These are phyloP conservation scores for Erpornis zantholeuca DNA, from an alignment of 2,113 vertebrate genomes.

Conservation along the genomic window DNA sequence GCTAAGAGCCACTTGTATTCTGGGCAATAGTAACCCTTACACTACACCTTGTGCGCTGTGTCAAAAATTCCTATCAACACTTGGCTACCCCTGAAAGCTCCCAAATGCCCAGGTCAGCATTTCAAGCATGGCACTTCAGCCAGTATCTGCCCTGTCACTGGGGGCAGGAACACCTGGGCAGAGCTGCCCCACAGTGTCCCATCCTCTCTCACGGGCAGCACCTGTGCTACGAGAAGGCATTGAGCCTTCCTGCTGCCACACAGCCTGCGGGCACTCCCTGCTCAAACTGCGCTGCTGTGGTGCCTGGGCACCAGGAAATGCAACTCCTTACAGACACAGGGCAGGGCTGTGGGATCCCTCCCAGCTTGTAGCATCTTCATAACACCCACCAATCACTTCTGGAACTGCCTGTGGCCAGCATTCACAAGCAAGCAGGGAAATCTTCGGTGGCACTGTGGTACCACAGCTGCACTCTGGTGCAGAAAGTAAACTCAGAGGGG, in stretches of 20 bases:
- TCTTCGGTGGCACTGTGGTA: not conserved
- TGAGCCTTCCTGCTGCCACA: not conserved
- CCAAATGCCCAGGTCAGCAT: not conserved
- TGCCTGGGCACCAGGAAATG: not conserved
- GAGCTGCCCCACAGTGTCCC: not conserved
- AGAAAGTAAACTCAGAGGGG: not conserved
- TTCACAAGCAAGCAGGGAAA: not conserved
- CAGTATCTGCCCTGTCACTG: not conserved
- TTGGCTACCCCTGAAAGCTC: not conserved
- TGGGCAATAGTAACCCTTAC: not conserved
- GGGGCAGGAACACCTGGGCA: not conserved
- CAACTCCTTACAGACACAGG: not conserved
- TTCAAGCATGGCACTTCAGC: not conserved
- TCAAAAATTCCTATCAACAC: not conserved
- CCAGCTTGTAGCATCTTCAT: not conserved
- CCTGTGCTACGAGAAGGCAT: not conserved
- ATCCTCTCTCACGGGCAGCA: not conserved
- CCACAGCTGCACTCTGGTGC: not conserved
- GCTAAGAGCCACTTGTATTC: not conserved
- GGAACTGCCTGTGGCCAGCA: not conserved
- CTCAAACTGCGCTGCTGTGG: not conserved
- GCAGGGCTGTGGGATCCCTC: not conserved
- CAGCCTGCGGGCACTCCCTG: not conserved
- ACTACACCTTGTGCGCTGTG: not conserved
- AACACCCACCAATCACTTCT: not conserved